Base-by-base conservation (phyloP, 2,888 invertebrate genomes). In the Eupithecia pulchellata region DNA sequence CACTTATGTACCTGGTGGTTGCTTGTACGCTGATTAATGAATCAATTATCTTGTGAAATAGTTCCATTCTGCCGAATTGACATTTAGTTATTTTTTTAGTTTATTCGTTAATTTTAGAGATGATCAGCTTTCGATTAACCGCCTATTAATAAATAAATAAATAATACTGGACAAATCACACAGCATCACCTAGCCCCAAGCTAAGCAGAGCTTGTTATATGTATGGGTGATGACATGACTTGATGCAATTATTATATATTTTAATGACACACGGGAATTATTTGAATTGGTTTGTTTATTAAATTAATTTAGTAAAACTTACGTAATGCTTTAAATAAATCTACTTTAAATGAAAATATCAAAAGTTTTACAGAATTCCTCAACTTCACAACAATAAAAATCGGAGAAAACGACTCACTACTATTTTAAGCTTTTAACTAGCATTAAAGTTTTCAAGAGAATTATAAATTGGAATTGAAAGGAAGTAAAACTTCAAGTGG, bases 391-490 rank as follows among this genome's bases (percentile, higher is more conserved):
- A 85, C 82, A 87, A 82, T 85, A 85, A 87, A 87, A 86, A 86
- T 84, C 79, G 70, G 77, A 82, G 76, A 75, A 83, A 86, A 89
- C 82, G 84, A 82, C 85, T 86, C 82, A 79, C 85, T 83, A 86
- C 88, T 87, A 86, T 88, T 89, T 88, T 84, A 90, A 89, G 86
- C 87, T 88, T 86, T 89, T 87, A 89, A 89, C 87, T 89, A 85
- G 85, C 89, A 89, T 89, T 90, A 83, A 89, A 91, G 87, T 91
- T 91, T 86, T 82, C 83, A 86, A 83, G 86, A 84, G 87, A 90
- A 87, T 89, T 88, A 88, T 90, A 87, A 89, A 88, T 87, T 77
- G 80, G 83, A 89, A 89, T 89, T 86, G 88, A 87, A 88, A 81
- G 79, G 81, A 84, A 85, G 84, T 83, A 83, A 84, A 89, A 89